A percentile compares a stretch with the other conserved stretches of the same genome.
Conservation (phyloP, 2,888 invertebrate genomes). For the Parthenolecanium corni region DNA sequence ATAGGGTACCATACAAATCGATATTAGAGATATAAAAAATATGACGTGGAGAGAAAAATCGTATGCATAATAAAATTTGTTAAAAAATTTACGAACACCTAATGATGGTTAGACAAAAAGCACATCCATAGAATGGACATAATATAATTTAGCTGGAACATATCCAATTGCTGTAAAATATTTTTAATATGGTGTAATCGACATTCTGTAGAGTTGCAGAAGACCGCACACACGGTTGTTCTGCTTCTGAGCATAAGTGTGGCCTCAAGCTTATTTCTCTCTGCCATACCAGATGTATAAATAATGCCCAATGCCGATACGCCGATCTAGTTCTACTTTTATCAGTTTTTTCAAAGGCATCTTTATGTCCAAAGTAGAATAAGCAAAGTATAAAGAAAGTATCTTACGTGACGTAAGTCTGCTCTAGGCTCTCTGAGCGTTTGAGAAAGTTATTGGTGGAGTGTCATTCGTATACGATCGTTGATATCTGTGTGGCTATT, state of each 20-base stretch:
- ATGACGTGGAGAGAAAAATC: neutral
- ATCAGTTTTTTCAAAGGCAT: conserved; percentile 17
- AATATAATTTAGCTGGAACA: conserved; percentile 24
- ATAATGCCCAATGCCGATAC: conserved; percentile 14
- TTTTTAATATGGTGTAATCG: conserved; percentile 20
- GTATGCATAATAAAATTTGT: neutral
- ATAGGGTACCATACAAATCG: no score
- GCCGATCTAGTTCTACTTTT: conserved; percentile 20
- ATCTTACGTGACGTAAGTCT: conserved; percentile 11
- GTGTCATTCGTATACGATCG: no score
- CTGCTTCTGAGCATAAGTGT: neutral
- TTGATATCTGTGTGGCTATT: no score
- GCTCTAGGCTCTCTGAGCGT: conserved; percentile 7
- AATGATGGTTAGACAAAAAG: neutral
- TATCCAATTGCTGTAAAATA: conserved; percentile 23
- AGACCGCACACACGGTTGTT: conserved; percentile 23
- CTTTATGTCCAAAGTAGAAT: conserved; percentile 11
- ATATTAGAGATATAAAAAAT: neutral
- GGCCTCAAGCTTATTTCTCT: neutral
- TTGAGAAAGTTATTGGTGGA: conserved; percentile 1
- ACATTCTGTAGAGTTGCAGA: conserved; percentile 24
- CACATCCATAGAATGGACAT: conserved; percentile 7
- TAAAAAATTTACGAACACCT: neutral
- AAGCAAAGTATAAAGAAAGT: conserved; percentile 4
- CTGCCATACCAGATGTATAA: neutral